Percentiles rank a stretch among this genome's conserved stretches.
These are phyloP conservation scores for Pempheris klunzingeri DNA, from an alignment of 2,797 vertebrate species.

Conservation along the genomic window DNA sequence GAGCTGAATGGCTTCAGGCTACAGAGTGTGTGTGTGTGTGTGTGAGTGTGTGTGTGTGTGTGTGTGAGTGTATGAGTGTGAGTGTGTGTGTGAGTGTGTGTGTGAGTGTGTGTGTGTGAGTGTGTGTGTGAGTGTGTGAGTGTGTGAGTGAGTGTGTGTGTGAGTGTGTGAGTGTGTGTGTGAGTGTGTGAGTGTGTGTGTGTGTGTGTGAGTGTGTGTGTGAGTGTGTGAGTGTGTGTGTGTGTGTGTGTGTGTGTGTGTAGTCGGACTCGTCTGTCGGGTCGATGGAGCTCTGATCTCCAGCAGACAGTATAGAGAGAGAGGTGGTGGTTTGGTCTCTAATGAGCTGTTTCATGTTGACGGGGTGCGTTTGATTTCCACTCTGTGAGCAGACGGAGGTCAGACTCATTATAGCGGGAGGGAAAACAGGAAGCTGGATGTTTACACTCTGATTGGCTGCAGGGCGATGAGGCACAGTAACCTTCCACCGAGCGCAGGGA, in stretches of 20 bases:
- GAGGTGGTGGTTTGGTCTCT: slow-evolving; percentile 35
- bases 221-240: slow-evolving; percentile 1
- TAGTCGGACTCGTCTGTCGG: slow-evolving; percentile 27
- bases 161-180: slow-evolving; percentile 3
- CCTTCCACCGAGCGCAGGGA: neutral
- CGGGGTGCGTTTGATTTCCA: slow-evolving; percentile 68
- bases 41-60: slow-evolving; percentile 21
- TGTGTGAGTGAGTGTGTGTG: slow-evolving; percentile 1
- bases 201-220: neutral
- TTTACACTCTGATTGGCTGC: slow-evolving; percentile 28
- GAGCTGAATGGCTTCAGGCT: slow-evolving; percentile 85
- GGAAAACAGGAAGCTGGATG: slow-evolving; percentile 28
- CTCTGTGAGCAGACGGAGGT: slow-evolving; percentile 60
- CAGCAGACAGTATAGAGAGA: slow-evolving; percentile 51
- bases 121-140: slow-evolving; percentile 6
- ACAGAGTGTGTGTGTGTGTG: slow-evolving; percentile 29
- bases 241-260: slow-evolving; percentile 8
- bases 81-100: slow-evolving; percentile 9
- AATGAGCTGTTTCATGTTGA: slow-evolving; percentile 65
- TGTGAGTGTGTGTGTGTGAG: neutral
- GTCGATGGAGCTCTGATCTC: slow-evolving; percentile 59
- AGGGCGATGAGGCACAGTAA: slow-evolving; percentile 5
- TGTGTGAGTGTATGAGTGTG: too few relatives aligned
- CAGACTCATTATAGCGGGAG: slow-evolving; percentile 56
- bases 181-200: slow-evolving; percentile 8